Conservation (phyloP, 1,140 invertebrate species). For the Helicoverpa zea region DNA sequence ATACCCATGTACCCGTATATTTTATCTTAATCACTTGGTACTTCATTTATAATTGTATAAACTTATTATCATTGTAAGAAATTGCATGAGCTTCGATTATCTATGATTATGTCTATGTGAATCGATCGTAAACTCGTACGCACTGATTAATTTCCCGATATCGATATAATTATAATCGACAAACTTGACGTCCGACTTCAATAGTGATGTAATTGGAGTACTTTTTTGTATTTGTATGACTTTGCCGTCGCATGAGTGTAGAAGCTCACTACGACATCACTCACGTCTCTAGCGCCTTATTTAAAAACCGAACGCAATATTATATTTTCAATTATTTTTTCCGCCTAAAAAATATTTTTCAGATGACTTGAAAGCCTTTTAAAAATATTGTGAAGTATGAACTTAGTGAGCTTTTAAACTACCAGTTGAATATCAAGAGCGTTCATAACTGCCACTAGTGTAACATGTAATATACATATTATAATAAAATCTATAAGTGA, state of each 20-base stretch:
- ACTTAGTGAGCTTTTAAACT: constrained; percentile 49
- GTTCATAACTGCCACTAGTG: constrained; percentile 84
- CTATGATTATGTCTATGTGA: constrained; percentile 34
- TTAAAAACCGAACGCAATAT: constrained; percentile 3
- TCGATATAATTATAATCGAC: constrained; percentile 45
- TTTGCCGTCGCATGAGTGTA: constrained; percentile 46
- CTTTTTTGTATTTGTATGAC: constrained; percentile 44
- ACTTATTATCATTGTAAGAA: constrained; percentile 67
- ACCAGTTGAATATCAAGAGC: constrained; percentile 70
- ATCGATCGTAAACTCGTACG: constrained; percentile 35
- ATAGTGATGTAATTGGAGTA: constrained; percentile 53
- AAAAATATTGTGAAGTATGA: neutral
- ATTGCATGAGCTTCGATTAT: constrained; percentile 75
- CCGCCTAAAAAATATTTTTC: constrained; percentile 7
- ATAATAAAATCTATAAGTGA: constrained; percentile 71
- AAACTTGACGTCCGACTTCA: constrained; percentile 61
- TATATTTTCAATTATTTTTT: constrained; percentile 1
- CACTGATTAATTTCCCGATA: constrained; percentile 45
- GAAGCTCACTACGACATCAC: constrained; percentile 40
- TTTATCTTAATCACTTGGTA: constrained; percentile 77
- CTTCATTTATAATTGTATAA: constrained; percentile 76
- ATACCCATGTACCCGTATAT: constrained; percentile 72
- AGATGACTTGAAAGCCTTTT: too few species aligned
- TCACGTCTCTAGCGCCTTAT: neutral
- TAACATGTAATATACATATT: constrained; percentile 81